Base-by-base conservation (phyloP, 2,888 invertebrate species). In the Eristalis tenax region DNA sequence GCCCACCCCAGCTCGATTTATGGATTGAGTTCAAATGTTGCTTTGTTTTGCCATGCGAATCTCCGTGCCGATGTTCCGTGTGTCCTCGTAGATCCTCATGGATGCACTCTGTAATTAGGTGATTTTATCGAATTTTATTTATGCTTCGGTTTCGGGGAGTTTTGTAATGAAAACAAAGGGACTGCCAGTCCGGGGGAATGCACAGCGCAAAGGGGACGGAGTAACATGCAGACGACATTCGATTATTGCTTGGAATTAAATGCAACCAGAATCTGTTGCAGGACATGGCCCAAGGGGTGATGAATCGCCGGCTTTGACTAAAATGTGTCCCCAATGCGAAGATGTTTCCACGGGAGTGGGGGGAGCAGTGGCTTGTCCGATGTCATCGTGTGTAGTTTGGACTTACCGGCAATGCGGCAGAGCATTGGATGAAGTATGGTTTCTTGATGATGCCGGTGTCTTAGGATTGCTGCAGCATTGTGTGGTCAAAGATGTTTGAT, bases 61-160 rank as follows among this genome's bases (percentile, higher is more conserved):
- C 43, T 18, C 23, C 22, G 4, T 10, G 32, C 32, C 32, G 32
- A 1, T 6, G 28, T 28, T 5, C 28, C 1, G 32, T 63, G 26
- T 56, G 63, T 22, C 15, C 65, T 69, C 26, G 26, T 11, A 61
- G 40, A 73, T 38, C 43, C 69, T 59, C 13, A 68, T 78, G 75
- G 64, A 75, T 83, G 66, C 89, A 89, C 82, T 89, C 89, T 89
- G 89, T 90, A 90, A 90, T 90, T 90, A 90, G 89, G 88, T 89
- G 90, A 90, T 90, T 89, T 89, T 90, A 90, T 90, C 90, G 85
- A 82, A 88, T 83, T 87, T 89, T 87, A 89, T 90, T 90, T 90
- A 90, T 89, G 89, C 87, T 88, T 83, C 73, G 81, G 79, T 80
- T 85, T 88, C 57, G 77, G 66, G 68, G 79, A 80, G 78, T 79